Conservation (phyloP, 1,140 invertebrate species). For the Lordiphosa stackelbergi region DNA sequence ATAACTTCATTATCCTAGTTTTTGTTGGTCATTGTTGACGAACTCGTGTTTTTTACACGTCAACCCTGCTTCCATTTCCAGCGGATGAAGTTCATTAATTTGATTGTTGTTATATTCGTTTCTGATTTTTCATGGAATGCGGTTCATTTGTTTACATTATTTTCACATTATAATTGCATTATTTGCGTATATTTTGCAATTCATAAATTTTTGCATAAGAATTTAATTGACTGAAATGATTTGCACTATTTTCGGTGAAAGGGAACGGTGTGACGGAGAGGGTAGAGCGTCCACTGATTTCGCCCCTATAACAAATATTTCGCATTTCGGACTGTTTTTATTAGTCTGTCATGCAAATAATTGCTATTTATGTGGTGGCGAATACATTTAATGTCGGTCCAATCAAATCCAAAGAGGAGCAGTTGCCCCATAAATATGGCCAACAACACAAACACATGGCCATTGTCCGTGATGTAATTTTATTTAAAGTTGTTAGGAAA, state of each 20-base stretch:
- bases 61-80: neutral
- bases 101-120: conserved; percentile 6
- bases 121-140: neutral
- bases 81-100: conserved; percentile 7
- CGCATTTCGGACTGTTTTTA: conserved; percentile 20
- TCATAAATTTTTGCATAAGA: conserved; percentile 29
- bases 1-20: no score
- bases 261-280: no score
- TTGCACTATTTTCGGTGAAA: conserved; percentile 28
- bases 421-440: no score
- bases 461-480: conserved; percentile 47
- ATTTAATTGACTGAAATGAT: conserved; percentile 51
- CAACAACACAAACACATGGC: neutral
- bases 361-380: conserved; percentile 35
- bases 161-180: conserved; percentile 46
- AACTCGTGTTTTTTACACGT: neutral
- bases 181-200: conserved; percentile 37
- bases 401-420: neutral
- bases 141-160: conserved; percentile 35
- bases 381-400: conserved; percentile 22
- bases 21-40: no score
- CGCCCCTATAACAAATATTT: conserved; percentile 3
- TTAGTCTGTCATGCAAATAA: conserved; percentile 25
- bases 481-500: conserved; percentile 69
- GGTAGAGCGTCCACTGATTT: neutral